Base-by-base conservation (phyloP, 2,888 invertebrate species). In the Himalopsyche kuldschensis region DNA sequence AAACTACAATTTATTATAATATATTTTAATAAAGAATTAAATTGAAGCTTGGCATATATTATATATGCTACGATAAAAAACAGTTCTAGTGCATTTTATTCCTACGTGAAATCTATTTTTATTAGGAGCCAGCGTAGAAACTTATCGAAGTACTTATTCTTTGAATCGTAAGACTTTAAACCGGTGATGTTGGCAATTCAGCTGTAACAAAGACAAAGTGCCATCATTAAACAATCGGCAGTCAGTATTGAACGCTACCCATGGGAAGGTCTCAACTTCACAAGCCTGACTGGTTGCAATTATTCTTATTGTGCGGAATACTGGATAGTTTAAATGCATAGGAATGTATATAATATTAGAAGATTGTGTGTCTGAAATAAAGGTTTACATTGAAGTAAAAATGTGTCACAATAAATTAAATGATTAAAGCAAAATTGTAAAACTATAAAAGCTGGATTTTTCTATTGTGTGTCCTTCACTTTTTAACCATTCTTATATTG, bases 161-260 rank as follows among this genome's bases (percentile, higher is more conserved):
- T 55, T 55, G 63, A 80, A 31, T 48, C 48, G 27, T 31, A 48
- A 80, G 63, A 63, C 69, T 55, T 30, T 69, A 63, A 35, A 80
- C 32, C 80, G 48, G 48, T 76, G 76, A 76, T 76, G 76, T 76
- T 63, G 80, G 55, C 63, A 80, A 80, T 80, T 63, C 30, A 35
- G 24, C 63, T 80, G 55, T 30, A 30, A 32, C 31, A 35, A 31
- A 80, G 80, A 80, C 80, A 80, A 80, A 80, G 80, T 80, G 55
- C 80, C 31, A 63, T 63, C 80, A 63, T 80, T 80, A 80, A 63
- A 63, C 80, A 80, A 80, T 80, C 80, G 69, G 69, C 80, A 80
- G 30, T 46, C 79, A 31, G 79, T 46, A 47, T 41, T 35, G 41
- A 30, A 20, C 32, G 27, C 32, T 24, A 30, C 80, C 80, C 48